phyloP scores from a whole-genome alignment of 2,113 vertebrate genomes.

The Turnix velox region DNA sequence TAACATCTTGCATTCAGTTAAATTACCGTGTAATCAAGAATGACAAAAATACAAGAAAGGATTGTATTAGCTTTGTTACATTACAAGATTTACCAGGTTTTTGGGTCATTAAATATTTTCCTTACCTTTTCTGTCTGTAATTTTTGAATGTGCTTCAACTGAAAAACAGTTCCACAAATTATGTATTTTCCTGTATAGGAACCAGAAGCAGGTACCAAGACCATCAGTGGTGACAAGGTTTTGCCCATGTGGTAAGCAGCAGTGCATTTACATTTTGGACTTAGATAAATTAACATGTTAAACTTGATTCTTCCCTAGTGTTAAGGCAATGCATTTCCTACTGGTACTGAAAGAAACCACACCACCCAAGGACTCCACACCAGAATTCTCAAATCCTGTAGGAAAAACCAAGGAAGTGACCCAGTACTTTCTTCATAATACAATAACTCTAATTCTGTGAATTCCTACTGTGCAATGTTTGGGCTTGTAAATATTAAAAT shows the following conservation, averaged over 20 bases:
- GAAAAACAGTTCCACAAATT: neutral
- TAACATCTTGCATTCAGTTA: neutral
- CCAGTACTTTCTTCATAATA: neutral
- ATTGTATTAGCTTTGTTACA: neutral
- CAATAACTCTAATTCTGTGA: neutral
- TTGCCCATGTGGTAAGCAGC: neutral
- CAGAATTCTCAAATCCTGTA: neutral
- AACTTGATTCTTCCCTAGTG: neutral
- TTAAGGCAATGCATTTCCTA: neutral
- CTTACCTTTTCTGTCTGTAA: neutral
- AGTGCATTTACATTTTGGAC: neutral
- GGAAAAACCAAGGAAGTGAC: neutral
- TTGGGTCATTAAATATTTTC: neutral
- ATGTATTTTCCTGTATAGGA: neutral
- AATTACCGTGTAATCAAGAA: neutral
- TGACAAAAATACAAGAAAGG: neutral
- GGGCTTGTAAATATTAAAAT: neutral
- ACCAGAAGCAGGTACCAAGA: neutral
- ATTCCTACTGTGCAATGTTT: neutral
- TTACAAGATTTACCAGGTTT: neutral
- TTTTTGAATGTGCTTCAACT: neutral
- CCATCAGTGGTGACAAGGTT: neutral
- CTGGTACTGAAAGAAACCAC: neutral
- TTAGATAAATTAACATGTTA: neutral
- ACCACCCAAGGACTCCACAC: fast-evolving